Evolutionary conservation across 1,140 invertebrate species (phyloP).

Genomic region (Sycophila sp.): DNA sequence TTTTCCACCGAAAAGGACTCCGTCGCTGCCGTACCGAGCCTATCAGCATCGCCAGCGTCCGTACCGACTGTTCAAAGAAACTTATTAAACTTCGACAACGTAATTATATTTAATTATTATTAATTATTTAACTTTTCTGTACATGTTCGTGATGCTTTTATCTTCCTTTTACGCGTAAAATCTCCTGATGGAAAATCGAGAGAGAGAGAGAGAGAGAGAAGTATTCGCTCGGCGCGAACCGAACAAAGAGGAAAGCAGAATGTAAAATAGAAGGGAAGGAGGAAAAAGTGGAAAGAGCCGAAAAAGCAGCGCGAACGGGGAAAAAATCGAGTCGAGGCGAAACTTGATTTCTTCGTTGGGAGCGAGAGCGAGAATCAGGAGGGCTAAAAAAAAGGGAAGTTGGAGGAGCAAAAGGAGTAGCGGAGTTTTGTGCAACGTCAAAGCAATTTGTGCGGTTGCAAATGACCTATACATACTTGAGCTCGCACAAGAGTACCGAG

Average conservation of each 20-base stretch:
- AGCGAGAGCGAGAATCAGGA: not conserved
- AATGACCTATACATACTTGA: slow-evolving; percentile 6
- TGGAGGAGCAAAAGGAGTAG: not conserved
- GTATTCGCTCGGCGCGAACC: not conserved
- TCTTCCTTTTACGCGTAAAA: not conserved
- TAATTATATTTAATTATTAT: no score
- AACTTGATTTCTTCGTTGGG: slow-evolving; percentile 15
- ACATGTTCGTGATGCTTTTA: no score
- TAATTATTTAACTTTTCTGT: no score
- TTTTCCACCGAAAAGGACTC: no score
- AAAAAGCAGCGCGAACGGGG: not conserved
- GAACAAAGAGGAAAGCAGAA: not conserved
- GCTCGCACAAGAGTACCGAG: slow-evolving; percentile 13
- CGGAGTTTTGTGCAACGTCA: slow-evolving; percentile 5
- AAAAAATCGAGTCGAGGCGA: slow-evolving; percentile 16
- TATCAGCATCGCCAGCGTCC: no score
- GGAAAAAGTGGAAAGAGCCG: not conserved
- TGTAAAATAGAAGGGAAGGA: not conserved
- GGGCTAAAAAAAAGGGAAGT: no score
- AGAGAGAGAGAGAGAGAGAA: no score
- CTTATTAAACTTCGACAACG: no score
- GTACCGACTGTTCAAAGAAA: no score
- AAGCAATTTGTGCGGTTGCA: slow-evolving; percentile 29
- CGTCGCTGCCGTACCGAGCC: no score
- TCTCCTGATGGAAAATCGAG: slow-evolving; percentile 3